A percentile compares a stretch with the other conserved stretches of the same genome.
These are phyloP conservation scores for Drosophila asahinai DNA, from an alignment of 1,140 invertebrate genomes.

Conservation along the genomic window DNA sequence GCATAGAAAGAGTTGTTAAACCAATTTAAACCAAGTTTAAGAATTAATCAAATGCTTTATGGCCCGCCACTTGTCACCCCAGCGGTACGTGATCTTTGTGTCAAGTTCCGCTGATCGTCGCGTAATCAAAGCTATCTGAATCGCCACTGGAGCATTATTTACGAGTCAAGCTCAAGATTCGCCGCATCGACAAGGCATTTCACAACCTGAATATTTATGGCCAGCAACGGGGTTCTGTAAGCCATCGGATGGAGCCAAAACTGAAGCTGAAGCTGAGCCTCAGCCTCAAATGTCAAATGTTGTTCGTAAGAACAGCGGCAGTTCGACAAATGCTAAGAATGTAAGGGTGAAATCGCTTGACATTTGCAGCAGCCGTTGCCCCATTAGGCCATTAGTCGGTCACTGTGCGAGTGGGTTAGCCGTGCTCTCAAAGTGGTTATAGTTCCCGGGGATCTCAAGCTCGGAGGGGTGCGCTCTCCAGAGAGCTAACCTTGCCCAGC, in stretches of 20 bases:
- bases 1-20: constrained; percentile 4
- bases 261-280: constrained; percentile 1
- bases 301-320: constrained; percentile 65
- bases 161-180: constrained; percentile 81
- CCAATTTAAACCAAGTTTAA: constrained; percentile 1
- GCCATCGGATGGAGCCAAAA: constrained; percentile 39
- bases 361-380: constrained; percentile 59
- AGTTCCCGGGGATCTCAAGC: neutral
- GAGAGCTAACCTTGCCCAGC: constrained; percentile 65
- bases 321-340: constrained; percentile 71
- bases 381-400: constrained; percentile 39
- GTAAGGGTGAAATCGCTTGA: constrained; percentile 66
- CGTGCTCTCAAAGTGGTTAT: neutral
- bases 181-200: constrained; percentile 70
- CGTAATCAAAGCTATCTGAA: constrained; percentile 14
- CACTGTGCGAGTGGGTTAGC: constrained; percentile 45
- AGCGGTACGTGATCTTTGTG: constrained; percentile 69
- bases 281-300: constrained; percentile 72
- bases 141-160: constrained; percentile 74
- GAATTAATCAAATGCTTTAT: constrained; percentile 36
- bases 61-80: constrained; percentile 34
- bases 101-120: constrained; percentile 59
- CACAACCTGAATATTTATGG: constrained; percentile 73
- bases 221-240: constrained; percentile 56
- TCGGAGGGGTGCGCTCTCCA: constrained; percentile 8